These are phyloP conservation scores for Leucophora obtusa DNA, from an alignment of 2,888 invertebrate genomes.

Conservation along the genomic window DNA sequence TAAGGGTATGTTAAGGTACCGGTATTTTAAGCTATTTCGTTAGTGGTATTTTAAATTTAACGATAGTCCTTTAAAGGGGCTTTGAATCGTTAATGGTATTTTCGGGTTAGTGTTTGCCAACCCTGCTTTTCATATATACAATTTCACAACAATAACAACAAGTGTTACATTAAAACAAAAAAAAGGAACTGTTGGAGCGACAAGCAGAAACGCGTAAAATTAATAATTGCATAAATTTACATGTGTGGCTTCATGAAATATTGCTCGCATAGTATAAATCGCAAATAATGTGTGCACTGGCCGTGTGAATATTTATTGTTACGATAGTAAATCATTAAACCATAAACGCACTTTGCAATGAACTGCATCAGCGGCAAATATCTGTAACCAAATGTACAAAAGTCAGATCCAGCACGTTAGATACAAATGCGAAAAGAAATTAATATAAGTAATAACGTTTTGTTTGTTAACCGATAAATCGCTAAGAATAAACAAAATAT, in stretches of 20 bases:
- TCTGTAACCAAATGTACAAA: background rate
- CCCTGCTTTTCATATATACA: too few species aligned
- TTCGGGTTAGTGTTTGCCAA: too few species aligned
- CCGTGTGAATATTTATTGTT: slow-evolving; percentile 78
- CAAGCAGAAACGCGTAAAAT: slow-evolving; percentile 75
- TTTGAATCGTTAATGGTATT: too few species aligned
- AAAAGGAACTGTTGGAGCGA: slow-evolving; percentile 49
- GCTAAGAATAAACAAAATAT: too few species aligned
- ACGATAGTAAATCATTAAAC: slow-evolving; percentile 78
- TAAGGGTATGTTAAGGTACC: too few species aligned
- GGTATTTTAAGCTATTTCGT: too few species aligned
- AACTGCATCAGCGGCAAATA: slow-evolving; percentile 30
- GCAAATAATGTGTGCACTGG: slow-evolving; percentile 71
- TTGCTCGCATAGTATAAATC: slow-evolving; percentile 74
- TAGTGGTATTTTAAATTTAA: too few species aligned
- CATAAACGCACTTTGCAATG: slow-evolving; percentile 75
- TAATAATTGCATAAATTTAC: slow-evolving; percentile 79
- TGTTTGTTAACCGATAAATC: too few species aligned
- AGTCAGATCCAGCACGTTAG: too few species aligned
- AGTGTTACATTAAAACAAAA: slow-evolving; percentile 24
- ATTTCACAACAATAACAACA: slow-evolving; percentile 4
- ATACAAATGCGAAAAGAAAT: too few species aligned
- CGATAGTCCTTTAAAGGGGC: too few species aligned
- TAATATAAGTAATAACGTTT: too few species aligned
- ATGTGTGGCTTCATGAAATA: slow-evolving; percentile 72